Conservation (phyloP, 64 coral and sea anemone species). For the Trachythela sp. region DNA sequence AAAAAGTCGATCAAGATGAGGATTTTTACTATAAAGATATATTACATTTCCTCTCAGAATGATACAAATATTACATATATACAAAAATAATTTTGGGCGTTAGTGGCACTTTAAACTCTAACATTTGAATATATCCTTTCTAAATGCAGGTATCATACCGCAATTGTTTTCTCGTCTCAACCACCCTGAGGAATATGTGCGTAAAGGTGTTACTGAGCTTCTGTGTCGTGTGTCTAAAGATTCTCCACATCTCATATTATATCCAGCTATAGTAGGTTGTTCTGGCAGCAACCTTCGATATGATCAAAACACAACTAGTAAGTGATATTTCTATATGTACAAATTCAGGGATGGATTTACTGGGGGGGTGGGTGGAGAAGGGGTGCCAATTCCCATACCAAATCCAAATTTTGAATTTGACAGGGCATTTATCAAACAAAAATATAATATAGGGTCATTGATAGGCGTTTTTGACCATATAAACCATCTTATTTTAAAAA, state of each 20-base stretch:
- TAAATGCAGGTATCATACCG: constrained; percentile 71
- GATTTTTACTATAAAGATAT: no score
- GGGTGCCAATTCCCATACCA: no score
- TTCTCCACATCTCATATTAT: constrained; percentile 91
- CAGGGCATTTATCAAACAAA: no score
- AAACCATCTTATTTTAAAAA: no score
- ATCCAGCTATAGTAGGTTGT: constrained; percentile 89
- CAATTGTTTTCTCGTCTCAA: constrained; percentile 95
- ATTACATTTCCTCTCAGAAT: no score
- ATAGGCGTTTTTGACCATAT: no score
- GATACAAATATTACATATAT: no score
- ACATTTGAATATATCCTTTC: not conserved
- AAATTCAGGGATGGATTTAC: not conserved
- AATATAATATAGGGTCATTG: no score
- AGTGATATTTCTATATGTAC: constrained; percentile 40
- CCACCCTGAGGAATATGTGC: constrained; percentile 87
- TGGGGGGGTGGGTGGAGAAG: not conserved
- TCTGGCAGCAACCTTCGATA: constrained; percentile 23
- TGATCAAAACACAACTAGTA: constrained; percentile 54
- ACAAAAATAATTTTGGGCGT: no score
- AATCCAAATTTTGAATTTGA: no score
- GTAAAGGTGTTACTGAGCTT: constrained; percentile 88
- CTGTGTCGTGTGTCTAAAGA: constrained; percentile 92
- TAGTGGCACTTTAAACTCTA: no score
- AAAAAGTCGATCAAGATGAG: no score